Percentiles rank a stretch among this genome's conserved stretches.
phyloP scores from a whole-genome alignment of 2,113 vertebrate genomes.

The Xenotilapia leptura region DNA sequence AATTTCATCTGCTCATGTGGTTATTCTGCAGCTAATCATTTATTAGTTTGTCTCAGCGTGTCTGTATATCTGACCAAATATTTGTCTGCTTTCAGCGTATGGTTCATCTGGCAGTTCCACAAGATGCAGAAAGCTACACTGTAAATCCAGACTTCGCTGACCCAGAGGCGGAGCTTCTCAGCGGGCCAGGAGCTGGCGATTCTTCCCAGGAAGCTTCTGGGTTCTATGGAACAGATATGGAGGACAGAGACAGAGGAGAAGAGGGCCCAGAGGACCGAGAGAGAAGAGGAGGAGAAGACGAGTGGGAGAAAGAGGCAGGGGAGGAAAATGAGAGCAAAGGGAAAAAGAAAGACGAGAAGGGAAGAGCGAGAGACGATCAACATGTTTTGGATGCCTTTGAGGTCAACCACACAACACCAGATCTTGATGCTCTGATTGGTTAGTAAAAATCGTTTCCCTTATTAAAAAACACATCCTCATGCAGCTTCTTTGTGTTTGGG shows the following conservation, averaged over 20 bases:
- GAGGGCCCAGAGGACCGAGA: constrained; percentile 43
- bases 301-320: constrained; percentile 22
- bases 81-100: constrained; percentile 15
- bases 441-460: background rate
- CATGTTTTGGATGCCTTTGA: background rate
- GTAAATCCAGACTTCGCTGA: constrained; percentile 22
- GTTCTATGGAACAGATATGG: constrained; percentile 81
- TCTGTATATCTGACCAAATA: background rate
- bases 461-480: background rate
- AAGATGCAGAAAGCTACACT: background rate
- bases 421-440: constrained; percentile 50
- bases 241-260: constrained; percentile 71
- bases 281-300: constrained; percentile 30
- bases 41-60: background rate
- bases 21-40: background rate
- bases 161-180: constrained; percentile 7
- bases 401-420: constrained; percentile 26
- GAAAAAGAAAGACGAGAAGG: background rate
- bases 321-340: background rate
- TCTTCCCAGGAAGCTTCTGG: constrained; percentile 81
- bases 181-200: constrained; percentile 43
- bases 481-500: background rate
- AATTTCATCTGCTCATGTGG: background rate
- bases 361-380: background rate
- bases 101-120: constrained; percentile 40